These are phyloP conservation scores for Takifugu flavidus DNA, from an alignment of 2,113 vertebrate genomes.

Conservation along the genomic window DNA sequence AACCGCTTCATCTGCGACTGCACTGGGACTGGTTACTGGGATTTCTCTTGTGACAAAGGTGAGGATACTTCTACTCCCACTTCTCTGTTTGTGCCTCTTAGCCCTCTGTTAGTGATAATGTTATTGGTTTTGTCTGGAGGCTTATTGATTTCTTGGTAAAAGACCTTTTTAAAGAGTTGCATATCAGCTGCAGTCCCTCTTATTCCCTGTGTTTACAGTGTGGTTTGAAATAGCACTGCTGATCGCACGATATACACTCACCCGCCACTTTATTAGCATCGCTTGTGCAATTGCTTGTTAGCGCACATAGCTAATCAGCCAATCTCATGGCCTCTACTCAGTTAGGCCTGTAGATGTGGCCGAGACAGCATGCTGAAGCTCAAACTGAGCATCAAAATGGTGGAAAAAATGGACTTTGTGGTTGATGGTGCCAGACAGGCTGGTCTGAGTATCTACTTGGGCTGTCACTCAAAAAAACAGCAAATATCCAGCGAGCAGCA, in stretches of 20 bases:
- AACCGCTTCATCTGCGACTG: constrained; percentile 97
- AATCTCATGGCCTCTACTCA: too few relatives aligned
- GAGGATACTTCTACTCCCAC: constrained; percentile 17
- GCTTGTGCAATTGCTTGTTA: too few relatives aligned
- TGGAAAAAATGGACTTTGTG: too few relatives aligned
- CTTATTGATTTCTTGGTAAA: constrained; percentile 26
- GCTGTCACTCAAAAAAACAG: too few relatives aligned
- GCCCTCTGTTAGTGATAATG: constrained; percentile 1
- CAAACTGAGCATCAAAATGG: too few relatives aligned
- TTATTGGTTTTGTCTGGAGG: constrained; percentile 16
- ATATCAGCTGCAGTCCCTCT: constrained; percentile 8
- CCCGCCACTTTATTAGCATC: too few relatives aligned
- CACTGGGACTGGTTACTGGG: constrained; percentile 91
- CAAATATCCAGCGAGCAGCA: too few relatives aligned
- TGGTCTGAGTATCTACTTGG: too few relatives aligned
- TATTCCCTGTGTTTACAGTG: constrained; percentile 7
- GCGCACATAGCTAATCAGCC: too few relatives aligned
- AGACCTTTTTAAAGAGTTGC: constrained; percentile 22
- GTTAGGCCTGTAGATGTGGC: too few relatives aligned
- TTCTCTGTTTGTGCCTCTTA: background rate
- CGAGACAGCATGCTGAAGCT: too few relatives aligned
- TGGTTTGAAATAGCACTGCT: background rate
- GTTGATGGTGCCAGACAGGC: too few relatives aligned
- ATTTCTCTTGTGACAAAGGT: constrained; percentile 91
- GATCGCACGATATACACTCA: background rate